Conservation (phyloP, 2,888 invertebrate species). For the Ametastegia equiseti region DNA sequence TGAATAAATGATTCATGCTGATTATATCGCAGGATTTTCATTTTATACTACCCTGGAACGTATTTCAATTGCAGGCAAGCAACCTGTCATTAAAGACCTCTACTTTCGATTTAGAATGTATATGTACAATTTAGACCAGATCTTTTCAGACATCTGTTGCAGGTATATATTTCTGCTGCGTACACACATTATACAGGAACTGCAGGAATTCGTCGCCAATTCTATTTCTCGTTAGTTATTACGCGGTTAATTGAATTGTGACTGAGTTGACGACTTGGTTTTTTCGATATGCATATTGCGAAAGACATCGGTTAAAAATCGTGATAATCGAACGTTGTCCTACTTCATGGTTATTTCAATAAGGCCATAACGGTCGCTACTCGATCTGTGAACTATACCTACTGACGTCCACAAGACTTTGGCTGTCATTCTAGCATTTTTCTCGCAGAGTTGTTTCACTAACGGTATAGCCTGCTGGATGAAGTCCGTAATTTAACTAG, state of each 20-base stretch:
- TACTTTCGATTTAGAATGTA: neutral
- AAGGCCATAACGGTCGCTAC: slow-evolving; percentile 58
- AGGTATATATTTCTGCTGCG: neutral
- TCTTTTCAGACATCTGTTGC: neutral
- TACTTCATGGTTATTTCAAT: slow-evolving; percentile 51
- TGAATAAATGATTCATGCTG: slow-evolving; percentile 37
- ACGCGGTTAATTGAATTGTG: neutral
- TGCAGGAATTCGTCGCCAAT: neutral
- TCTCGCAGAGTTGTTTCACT: slow-evolving; percentile 42
- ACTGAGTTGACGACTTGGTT: neutral
- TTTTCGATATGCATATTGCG: neutral
- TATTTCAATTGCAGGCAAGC: neutral
- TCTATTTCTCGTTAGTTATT: neutral
- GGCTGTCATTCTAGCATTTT: slow-evolving; percentile 32
- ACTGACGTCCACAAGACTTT: slow-evolving; percentile 29
- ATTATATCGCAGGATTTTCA: slow-evolving; percentile 30
- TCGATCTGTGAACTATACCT: slow-evolving; percentile 28
- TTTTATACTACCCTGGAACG: slow-evolving; percentile 22
- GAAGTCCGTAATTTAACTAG: slow-evolving; percentile 38
- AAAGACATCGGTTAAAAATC: slow-evolving; percentile 1
- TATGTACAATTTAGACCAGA: neutral
- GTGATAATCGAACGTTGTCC: slow-evolving; percentile 19
- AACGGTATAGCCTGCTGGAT: slow-evolving; percentile 10
- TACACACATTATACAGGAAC: too few species aligned
- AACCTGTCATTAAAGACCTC: neutral